Percentiles rank a stretch among this genome's conserved stretches.
phyloP scores from a whole-genome alignment of 2,113 vertebrate species.

The Cavia porcellus region DNA sequence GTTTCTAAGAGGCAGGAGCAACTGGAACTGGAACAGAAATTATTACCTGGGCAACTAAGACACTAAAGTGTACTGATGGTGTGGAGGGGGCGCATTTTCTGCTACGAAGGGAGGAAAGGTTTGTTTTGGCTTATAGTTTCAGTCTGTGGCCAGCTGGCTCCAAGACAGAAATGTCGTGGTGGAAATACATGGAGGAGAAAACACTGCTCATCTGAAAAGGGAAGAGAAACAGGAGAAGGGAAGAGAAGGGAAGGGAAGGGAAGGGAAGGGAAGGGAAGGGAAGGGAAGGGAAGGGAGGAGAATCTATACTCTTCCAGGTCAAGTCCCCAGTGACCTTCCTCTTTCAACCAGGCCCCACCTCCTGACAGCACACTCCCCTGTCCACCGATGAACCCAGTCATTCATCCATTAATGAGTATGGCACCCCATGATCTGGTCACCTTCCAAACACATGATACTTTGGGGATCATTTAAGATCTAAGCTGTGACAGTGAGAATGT shows the following conservation, averaged over 20 bases:
- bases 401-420: neutral
- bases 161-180: neutral
- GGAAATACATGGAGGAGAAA: neutral
- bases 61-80: neutral
- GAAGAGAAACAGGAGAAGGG: neutral
- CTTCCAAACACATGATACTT: neutral
- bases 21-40: neutral
- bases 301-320: neutral
- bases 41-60: neutral
- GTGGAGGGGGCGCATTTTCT: neutral
- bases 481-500: neutral
- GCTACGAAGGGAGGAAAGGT: neutral
- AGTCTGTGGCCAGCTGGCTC: neutral
- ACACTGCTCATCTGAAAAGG: neutral
- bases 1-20: neutral
- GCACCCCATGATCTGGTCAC: neutral
- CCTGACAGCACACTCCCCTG: neutral
- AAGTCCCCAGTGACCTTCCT: neutral
- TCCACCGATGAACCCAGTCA: neutral
- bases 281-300: too few species aligned
- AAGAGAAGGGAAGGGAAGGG: too few species aligned
- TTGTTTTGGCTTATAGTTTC: neutral
- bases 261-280: neutral
- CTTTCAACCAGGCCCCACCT: neutral
- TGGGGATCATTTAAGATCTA: neutral